These are phyloP conservation scores for Collichthys lucidus DNA, from an alignment of 2,113 vertebrate genomes.

Conservation along the genomic window DNA sequence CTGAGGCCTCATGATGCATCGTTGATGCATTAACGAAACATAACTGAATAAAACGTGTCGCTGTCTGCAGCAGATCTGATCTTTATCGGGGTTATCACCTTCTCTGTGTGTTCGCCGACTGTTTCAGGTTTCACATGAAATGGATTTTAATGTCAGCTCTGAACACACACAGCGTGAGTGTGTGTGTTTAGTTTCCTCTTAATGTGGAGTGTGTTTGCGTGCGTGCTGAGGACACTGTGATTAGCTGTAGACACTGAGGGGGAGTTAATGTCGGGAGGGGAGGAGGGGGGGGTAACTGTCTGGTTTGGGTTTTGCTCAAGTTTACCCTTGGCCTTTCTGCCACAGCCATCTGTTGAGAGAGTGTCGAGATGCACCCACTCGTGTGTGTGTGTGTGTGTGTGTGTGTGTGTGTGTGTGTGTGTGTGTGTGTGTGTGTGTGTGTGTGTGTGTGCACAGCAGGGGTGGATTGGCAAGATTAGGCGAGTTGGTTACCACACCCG, in stretches of 20 bases:
- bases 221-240: conserved; percentile 83
- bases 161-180: background rate
- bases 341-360: conserved; percentile 70
- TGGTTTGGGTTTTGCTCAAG: conserved; percentile 84
- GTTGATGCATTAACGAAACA: background rate
- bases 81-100: background rate
- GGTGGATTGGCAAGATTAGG: conserved; percentile 93
- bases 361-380: conserved; percentile 79
- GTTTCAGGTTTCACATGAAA: background rate
- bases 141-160: background rate
- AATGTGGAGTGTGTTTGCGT: conserved; percentile 82
- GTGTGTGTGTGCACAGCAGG: conserved; percentile 85
- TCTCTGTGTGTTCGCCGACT: background rate
- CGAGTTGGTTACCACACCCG: conserved; percentile 72
- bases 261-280: conserved; percentile 15
- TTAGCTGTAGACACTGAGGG: conserved; percentile 83
- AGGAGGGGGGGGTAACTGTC: conserved; percentile 80
- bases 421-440: conserved; percentile 57
- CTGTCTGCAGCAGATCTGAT: background rate
- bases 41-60: background rate
- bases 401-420: no score
- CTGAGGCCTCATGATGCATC: no score
- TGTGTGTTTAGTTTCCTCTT: conserved; percentile 46
- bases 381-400: no score
- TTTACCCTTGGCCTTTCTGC: conserved; percentile 65